Evolutionary conservation across 2,113 vertebrate genomes (phyloP), one percentile per base, ranked within the genome.

Genomic region (Pseudolaguvia tuberculata): DNA sequence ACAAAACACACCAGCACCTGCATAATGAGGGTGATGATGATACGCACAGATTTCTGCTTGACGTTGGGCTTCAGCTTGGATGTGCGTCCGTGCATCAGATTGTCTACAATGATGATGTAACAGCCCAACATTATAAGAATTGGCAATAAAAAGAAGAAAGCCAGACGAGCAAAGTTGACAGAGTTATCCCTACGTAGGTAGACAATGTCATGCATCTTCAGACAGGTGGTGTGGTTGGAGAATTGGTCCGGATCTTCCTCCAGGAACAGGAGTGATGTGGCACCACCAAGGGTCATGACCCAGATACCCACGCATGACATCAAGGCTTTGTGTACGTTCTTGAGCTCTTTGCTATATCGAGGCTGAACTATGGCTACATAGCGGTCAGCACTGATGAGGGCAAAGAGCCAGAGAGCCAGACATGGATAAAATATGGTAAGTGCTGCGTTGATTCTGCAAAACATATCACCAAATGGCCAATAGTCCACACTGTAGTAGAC

Each of bases 281-380:
- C 92, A 71, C 89, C 89, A 23, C 91, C 89, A 2, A 96, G 77
- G 10, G 95, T 95, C 93, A 94, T 97, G 76, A 95, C 9, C 97
- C 95, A 98, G 50, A 96, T 87, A 1, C 93, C 92, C 2, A 78
- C 53, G 10, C 94, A 94, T 0, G 89, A 93, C 45, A 94, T 75
- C 80, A 91, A n/a, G 0, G 97, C 93, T 80, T 98, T 98, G 69
- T 88, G 86, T 17, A 94, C 88, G 1, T 96, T 97, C 84, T 93
- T 95, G 1, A 98, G 87, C 85, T 97, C 94, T 82, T 95, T 95
- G 83, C 91, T 86, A 0, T 97, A 90, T 78, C 93, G 94, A 0
- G 96, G 97, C 86, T 98, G 95, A 13, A 98, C 93, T 9, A 98
- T 94, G 70, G 96, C 97, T 91, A 96, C 93, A 70, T 96, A 99